Base-by-base conservation (phyloP, 2,797 vertebrate genomes). In the Mergus octosetaceus region DNA sequence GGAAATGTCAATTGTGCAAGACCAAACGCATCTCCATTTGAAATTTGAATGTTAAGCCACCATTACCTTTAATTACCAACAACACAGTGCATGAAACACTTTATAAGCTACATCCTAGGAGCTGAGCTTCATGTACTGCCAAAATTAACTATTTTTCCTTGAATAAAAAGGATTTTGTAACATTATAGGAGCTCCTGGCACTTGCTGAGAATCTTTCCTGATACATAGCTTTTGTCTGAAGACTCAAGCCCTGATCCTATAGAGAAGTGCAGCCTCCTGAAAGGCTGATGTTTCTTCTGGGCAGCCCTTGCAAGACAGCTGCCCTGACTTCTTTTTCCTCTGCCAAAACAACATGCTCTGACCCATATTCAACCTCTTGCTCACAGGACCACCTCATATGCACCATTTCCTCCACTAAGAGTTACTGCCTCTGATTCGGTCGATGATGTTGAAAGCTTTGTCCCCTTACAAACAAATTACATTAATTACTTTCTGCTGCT, bases 401-500 rank as follows among this genome's bases (percentile, higher is more conserved):
- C 43, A 51, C 18, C 13, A 28, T 54, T 79, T 91, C 61, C 60
- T 74, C 38, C 61, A 14, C 34, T 78, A 54, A 60, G 25, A n/a
- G 36, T 54, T 83, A 73, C 62, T 0, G 0, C 30, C 49, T 94
- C 74, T 61, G 68, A 80, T 51, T 83, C 49, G 77, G 65, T 45
- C 2, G 0, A 75, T 71, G 58, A 39, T 19, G 86, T 28, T 57
- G 56, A 86, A 60, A 84, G 36, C 57, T 88, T 86, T 20, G 17
- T 79, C n/a, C 12, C 6, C 61, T 82, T 32, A 43, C 49, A 91
- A 90, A 45, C 4, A 94, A 93, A 89, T 94, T 56, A 45, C 76
- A 81, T 80, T 77, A 92, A 95, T 90, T 80, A 74, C 69, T 92
- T 93, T 93, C 49, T 69, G 27, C 38, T 72, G 45, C 66, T 78